A percentile compares a stretch with the other conserved stretches of the same genome.
Evolutionary conservation across 1,140 invertebrate genomes (phyloP).

Genomic region (Drosophila pseudoobscura): DNA sequence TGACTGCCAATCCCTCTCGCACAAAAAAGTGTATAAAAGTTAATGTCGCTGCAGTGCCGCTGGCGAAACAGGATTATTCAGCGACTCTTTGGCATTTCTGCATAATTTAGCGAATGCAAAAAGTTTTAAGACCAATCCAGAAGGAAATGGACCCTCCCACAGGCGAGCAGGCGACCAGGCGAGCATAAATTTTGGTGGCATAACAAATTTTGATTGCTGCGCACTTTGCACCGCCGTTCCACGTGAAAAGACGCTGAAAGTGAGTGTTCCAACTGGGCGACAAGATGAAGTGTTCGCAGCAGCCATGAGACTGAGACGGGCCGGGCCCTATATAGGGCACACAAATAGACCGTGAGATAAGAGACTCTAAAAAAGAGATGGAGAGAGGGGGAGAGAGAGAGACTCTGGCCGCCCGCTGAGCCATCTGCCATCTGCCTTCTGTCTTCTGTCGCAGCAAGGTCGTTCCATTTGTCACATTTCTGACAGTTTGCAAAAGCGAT

Average conservation of each 20-base stretch:
- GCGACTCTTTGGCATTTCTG: slow-evolving; percentile 10
- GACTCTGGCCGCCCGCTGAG: slow-evolving; percentile 33
- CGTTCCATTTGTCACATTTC: slow-evolving; percentile 59
- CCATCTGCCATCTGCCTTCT: neutral
- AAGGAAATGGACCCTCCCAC: slow-evolving; percentile 33
- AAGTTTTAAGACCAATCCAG: slow-evolving; percentile 26
- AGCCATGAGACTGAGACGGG: slow-evolving; percentile 34
- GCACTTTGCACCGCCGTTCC: slow-evolving; percentile 56
- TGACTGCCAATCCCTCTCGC: slow-evolving; percentile 16
- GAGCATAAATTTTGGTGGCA: slow-evolving; percentile 50
- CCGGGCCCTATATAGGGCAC: slow-evolving; percentile 10
- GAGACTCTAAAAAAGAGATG: neutral
- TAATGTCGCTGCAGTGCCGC: slow-evolving; percentile 19
- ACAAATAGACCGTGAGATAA: slow-evolving; percentile 40
- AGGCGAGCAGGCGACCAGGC: slow-evolving; percentile 10
- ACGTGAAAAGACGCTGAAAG: slow-evolving; percentile 51
- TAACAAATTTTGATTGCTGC: slow-evolving; percentile 51
- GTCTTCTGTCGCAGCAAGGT: slow-evolving; percentile 33
- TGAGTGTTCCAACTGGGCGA: slow-evolving; percentile 15
- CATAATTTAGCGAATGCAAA: slow-evolving; percentile 37
- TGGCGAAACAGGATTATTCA: slow-evolving; percentile 17
- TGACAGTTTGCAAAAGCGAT: slow-evolving; percentile 57
- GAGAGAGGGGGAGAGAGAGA: slow-evolving; percentile 3
- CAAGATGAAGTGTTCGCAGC: slow-evolving; percentile 42
- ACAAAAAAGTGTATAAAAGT: slow-evolving; percentile 14